These are phyloP conservation scores for Drosophila setifemur DNA, from an alignment of 1,140 invertebrate genomes.

Conservation along the genomic window DNA sequence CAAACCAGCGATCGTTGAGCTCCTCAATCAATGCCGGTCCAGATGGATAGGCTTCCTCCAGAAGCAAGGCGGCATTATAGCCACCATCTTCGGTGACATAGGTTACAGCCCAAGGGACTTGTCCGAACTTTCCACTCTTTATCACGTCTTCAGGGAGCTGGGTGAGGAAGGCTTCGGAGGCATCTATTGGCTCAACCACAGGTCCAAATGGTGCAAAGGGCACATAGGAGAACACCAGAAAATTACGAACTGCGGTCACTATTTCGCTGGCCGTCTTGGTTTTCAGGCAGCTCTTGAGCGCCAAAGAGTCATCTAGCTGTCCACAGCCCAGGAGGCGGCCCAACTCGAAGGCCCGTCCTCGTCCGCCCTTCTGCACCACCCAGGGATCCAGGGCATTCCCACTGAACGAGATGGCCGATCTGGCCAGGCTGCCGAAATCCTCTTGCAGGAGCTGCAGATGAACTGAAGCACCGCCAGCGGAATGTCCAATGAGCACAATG, in stretches of 20 bases:
- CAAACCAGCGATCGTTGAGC: slow-evolving; percentile 50
- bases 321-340: slow-evolving; percentile 84
- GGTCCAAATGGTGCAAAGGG: slow-evolving; percentile 86
- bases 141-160: slow-evolving; percentile 83
- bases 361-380: slow-evolving; percentile 83
- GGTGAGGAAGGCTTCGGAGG: slow-evolving; percentile 83
- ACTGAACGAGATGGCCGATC: slow-evolving; percentile 59
- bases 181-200: slow-evolving; percentile 82
- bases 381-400: slow-evolving; percentile 69
- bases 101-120: slow-evolving; percentile 84
- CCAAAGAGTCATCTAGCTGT: slow-evolving; percentile 53
- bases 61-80: slow-evolving; percentile 82
- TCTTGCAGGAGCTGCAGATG: slow-evolving; percentile 87
- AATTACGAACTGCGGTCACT: slow-evolving; percentile 44
- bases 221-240: slow-evolving; percentile 83
- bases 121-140: slow-evolving; percentile 81
- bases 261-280: slow-evolving; percentile 78
- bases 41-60: background rate
- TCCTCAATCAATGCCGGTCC: slow-evolving; percentile 18
- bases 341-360: slow-evolving; percentile 84
- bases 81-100: slow-evolving; percentile 84
- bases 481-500: slow-evolving; percentile 84
- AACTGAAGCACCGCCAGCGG: slow-evolving; percentile 85
- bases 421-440: slow-evolving; percentile 48
- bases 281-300: slow-evolving; percentile 85